Conservation (phyloP, 2,113 vertebrate genomes). For the Dromaius novaehollandiae region DNA sequence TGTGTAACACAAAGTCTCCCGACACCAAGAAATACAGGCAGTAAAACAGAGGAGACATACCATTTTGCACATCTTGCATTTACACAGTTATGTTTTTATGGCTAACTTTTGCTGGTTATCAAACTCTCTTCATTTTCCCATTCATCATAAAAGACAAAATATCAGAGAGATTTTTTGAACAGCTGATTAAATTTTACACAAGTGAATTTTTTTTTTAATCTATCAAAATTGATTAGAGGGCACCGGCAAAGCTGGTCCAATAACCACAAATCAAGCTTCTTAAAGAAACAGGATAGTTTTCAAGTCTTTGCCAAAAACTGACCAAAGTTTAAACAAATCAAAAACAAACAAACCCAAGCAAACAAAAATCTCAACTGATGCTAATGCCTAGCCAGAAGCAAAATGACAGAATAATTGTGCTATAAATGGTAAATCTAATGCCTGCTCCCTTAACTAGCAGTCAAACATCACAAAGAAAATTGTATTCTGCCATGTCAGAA, state of each 20-base stretch:
- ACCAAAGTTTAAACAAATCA: background rate
- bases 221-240: background rate
- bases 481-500: background rate
- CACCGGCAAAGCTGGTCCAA: background rate
- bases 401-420: background rate
- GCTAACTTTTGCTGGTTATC: background rate
- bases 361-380: background rate
- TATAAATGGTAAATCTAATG: background rate
- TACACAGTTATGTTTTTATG: background rate
- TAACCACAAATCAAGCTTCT: background rate
- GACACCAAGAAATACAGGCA: background rate
- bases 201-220: background rate
- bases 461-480: background rate
- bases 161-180: background rate
- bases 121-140: background rate
- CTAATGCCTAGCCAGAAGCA: background rate
- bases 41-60: background rate
- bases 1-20: background rate
- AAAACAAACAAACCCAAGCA: background rate
- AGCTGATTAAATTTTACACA: background rate
- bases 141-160: background rate
- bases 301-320: background rate
- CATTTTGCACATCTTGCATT: background rate
- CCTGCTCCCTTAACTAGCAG: background rate
- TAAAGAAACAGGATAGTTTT: background rate